A percentile compares a stretch with the other conserved stretches of the same genome.
Conservation (phyloP, 2,888 invertebrate species). For the Subacronicta megacephala region DNA sequence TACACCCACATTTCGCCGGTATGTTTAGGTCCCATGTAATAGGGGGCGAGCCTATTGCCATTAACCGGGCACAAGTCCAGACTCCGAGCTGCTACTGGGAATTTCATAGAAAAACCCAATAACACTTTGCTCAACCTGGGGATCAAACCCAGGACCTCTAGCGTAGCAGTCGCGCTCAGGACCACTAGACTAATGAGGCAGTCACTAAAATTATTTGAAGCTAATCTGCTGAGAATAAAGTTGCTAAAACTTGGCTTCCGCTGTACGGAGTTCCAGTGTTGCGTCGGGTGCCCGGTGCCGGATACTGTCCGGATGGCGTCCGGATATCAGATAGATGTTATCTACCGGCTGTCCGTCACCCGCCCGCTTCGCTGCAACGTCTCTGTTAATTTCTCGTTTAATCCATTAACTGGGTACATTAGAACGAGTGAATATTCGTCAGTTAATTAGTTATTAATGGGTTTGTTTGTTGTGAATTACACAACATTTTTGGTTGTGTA, state of each 20-base stretch:
- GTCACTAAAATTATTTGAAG: conserved; percentile 13
- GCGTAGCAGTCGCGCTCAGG: no score
- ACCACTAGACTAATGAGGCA: no score
- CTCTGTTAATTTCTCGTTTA: conserved; percentile 33
- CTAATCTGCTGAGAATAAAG: conserved; percentile 27
- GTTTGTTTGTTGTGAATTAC: conserved; percentile 3
- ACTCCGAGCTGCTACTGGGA: no score
- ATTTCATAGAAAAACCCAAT: no score
- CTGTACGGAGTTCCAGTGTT: conserved; percentile 36
- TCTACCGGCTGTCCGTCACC: conserved; percentile 58
- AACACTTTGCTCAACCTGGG: no score
- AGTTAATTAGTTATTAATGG: no score
- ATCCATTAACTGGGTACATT: conserved; percentile 47
- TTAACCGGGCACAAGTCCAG: no score
- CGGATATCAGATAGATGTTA: conserved; percentile 65
- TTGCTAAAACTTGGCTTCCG: conserved; percentile 42
- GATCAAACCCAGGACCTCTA: no score
- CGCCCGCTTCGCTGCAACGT: conserved; percentile 45
- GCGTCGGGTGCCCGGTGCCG: conserved; percentile 56
- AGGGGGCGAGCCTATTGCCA: no score
- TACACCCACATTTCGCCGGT: no score
- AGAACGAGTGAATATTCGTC: conserved; percentile 24
- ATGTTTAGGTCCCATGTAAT: no score
- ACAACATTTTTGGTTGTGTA: no score
- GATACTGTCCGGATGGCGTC: conserved; percentile 53